Conservation (phyloP, 2,113 vertebrate genomes). For the Limnothrissa miodon region DNA sequence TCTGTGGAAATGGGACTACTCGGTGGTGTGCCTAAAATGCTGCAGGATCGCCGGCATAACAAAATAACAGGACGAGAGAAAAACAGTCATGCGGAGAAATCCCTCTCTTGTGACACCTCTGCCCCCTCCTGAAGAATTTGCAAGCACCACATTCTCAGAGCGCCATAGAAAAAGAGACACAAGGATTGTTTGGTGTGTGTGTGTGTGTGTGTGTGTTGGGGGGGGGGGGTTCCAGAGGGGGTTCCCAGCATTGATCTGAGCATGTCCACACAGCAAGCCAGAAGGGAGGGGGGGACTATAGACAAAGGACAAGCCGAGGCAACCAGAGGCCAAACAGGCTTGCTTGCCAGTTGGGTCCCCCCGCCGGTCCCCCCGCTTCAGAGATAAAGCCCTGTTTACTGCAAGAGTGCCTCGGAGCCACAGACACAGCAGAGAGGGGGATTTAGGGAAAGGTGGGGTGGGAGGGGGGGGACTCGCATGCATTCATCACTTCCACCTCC, state of each 20-base stretch:
- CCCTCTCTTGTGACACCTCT: background rate
- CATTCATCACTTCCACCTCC: background rate
- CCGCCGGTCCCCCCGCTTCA: background rate
- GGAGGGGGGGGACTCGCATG: constrained; percentile 27
- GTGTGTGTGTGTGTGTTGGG: too few species aligned
- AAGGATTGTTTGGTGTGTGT: too few species aligned
- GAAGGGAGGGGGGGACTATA: background rate
- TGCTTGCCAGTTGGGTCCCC: background rate
- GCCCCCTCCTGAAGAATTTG: background rate
- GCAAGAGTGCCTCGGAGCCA: background rate
- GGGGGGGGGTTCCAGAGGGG: background rate
- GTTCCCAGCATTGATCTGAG: constrained; percentile 3
- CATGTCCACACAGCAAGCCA: background rate
- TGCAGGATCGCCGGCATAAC: background rate
- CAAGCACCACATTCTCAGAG: background rate
- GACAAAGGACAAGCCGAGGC: background rate
- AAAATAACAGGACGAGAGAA: background rate
- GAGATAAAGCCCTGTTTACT: background rate
- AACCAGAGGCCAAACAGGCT: background rate
- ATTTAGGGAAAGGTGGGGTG: too few species aligned
- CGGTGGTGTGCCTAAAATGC: background rate
- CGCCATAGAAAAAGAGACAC: background rate
- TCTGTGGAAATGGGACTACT: background rate
- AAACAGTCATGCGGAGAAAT: background rate
- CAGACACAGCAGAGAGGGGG: background rate